Evolutionary conservation across 2,888 invertebrate genomes (phyloP).

Genomic region (Koerneria pararmatus): DNA sequence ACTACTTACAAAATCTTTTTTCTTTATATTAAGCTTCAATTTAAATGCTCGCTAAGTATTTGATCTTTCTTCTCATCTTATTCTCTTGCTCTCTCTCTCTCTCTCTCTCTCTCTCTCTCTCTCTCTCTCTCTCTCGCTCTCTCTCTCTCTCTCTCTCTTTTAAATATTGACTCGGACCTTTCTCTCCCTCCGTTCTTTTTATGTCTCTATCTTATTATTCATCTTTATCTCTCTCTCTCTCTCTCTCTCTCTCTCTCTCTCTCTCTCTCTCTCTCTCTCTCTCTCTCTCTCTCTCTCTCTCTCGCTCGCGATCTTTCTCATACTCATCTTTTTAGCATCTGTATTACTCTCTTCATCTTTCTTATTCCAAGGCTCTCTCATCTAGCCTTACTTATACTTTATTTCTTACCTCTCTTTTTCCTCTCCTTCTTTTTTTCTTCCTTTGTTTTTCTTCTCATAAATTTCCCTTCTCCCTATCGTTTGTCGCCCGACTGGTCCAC

Average conservation of each 20-base stretch:
- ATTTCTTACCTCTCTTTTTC: conserved; percentile 4
- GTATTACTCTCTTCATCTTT: background rate
- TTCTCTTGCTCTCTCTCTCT: conserved; percentile 13
- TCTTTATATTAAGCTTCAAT: no score
- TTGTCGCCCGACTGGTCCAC: no score
- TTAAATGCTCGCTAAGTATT: no score
- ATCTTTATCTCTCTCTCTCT: background rate
- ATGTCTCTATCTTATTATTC: background rate
- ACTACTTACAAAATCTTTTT: no score
- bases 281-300: background rate
- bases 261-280: background rate
- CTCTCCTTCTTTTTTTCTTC: background rate
- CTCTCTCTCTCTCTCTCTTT: background rate
- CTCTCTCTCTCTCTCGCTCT: background rate
- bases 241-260: background rate
- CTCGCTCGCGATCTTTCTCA: background rate
- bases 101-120: background rate
- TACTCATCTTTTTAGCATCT: background rate
- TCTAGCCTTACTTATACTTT: background rate
- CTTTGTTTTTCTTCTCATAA: conserved; percentile 7
- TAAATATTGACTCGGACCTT: background rate
- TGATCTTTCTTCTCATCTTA: no score
- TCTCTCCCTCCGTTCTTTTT: background rate
- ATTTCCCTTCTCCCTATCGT: no score
- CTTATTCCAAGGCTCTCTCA: background rate